Evolutionary conservation across 2,888 invertebrate genomes (phyloP).

Genomic region (Palloptera scutellata): DNA sequence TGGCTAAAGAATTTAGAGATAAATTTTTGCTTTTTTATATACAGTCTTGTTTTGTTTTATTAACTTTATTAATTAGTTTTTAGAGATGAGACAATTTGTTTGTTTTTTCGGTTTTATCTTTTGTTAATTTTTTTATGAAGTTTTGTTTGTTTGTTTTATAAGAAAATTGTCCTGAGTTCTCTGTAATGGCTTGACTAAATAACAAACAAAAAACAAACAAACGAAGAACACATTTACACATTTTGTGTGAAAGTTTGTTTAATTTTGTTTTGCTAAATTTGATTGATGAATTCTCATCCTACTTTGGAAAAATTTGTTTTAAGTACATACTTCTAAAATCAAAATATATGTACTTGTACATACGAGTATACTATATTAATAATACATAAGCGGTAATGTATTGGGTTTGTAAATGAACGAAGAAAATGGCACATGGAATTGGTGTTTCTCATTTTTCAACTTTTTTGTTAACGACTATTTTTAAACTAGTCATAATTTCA

Average conservation of each 20-base stretch:
- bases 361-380: too few relatives aligned
- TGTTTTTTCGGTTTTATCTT: not conserved
- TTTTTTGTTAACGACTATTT: not conserved
- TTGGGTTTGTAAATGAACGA: not conserved
- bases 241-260: not conserved
- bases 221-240: too few relatives aligned
- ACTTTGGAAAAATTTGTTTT: too few relatives aligned
- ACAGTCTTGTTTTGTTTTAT: conserved; percentile 30
- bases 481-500: not conserved
- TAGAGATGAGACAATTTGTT: conserved; percentile 29
- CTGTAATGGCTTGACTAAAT: conserved; percentile 29
- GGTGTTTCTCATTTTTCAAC: conserved; percentile 22
- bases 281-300: too few relatives aligned
- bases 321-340: too few relatives aligned
- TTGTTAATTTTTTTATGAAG: not conserved
- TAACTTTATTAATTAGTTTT: conserved; percentile 40
- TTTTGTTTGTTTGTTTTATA: conserved; percentile 17
- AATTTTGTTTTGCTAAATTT: conserved; percentile 1
- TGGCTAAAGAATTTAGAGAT: not conserved
- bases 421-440: conserved; percentile 27
- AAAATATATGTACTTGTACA: too few relatives aligned
- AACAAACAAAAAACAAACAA: too few relatives aligned
- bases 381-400: too few relatives aligned
- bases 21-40: conserved; percentile 20
- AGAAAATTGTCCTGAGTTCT: conserved; percentile 55